Evolutionary conservation across 2,888 invertebrate genomes (phyloP), one percentile per base, ranked within the genome.

Genomic region (Lasioglossum morio): DNA sequence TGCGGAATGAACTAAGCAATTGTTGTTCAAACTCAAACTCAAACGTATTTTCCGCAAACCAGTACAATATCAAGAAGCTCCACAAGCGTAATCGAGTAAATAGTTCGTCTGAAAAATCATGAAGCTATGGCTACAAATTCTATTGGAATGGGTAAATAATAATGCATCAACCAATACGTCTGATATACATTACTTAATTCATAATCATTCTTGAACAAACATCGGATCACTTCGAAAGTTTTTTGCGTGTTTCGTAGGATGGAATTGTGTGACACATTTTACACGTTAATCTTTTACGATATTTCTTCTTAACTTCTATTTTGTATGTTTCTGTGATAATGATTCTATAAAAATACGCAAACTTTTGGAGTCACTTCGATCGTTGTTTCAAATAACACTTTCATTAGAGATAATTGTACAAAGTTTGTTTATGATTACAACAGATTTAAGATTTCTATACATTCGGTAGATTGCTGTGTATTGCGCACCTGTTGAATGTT

Each of bases 81-180:
- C 16, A n/a, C 3, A 43, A 60, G 1, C 48, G 4, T 53, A 82
- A 79, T n/a, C 57, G 82, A 48, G 34, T 63, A 81, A 57, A 53
- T 66, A 1, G 27, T 34, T 66, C n/a, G 7, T 60, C 37, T n/a
- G 48, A 53, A 12, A 70, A 77, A 89, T 74, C 60, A 93, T 93
- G 93, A 90, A 90, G 27, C 34, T 88, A 46, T 93, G 93, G 93
- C 85, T 85, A 69, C 81, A 84, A 84, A 84, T 91, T 34, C 89
- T 93, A 66, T 69, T 93, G 60, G 93, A 93, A 87, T 93, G 93
- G 93, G 93, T 93, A 77, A 89, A 85, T 78, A 60, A 73, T 63
- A 63, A 53, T 8, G 19, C 16, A 70, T 48, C 34, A 37, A 30
- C 75, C 48, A 10, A 53, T 34, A n/a, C 80, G 14, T n/a, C 34